A percentile compares a stretch with the other conserved stretches of the same genome.
Conservation (phyloP, 2,797 vertebrate genomes). For the Nyctibius grandis region DNA sequence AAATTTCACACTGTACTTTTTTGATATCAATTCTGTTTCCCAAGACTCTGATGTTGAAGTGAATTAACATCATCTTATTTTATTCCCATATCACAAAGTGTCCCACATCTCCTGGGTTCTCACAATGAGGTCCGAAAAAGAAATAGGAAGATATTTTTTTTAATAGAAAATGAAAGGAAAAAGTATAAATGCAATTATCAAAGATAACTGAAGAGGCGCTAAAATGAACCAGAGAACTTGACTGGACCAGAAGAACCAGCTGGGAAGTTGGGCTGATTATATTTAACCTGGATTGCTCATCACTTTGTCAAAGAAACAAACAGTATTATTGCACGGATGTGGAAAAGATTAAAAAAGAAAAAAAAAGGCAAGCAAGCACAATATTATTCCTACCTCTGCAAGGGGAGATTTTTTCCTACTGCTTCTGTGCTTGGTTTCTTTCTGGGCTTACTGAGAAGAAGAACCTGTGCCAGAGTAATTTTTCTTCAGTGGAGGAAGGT, state of each 20-base stretch:
- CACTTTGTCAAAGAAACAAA: neutral
- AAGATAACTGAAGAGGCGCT: neutral
- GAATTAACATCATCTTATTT: neutral
- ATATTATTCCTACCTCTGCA: neutral
- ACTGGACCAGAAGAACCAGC: neutral
- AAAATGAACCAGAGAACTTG: neutral
- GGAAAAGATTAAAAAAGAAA: neutral
- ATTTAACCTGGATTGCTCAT: neutral
- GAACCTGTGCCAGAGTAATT: neutral
- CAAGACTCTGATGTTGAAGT: neutral
- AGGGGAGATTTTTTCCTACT: neutral
- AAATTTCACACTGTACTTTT: neutral
- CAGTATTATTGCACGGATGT: neutral
- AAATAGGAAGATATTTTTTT: neutral
- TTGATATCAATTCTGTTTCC: neutral
- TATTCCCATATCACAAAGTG: neutral
- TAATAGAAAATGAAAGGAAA: neutral
- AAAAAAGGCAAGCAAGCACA: neutral
- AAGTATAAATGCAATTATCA: neutral
- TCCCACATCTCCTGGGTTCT: neutral
- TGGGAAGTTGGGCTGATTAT: neutral
- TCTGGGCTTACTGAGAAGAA: neutral
- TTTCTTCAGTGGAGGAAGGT: neutral
- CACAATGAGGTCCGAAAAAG: neutral
- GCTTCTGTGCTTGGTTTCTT: neutral